A percentile compares a stretch with the other conserved stretches of the same genome.
These are phyloP conservation scores for Phyllotreta cruciferae DNA, from an alignment of 2,888 invertebrate genomes.

Conservation along the genomic window DNA sequence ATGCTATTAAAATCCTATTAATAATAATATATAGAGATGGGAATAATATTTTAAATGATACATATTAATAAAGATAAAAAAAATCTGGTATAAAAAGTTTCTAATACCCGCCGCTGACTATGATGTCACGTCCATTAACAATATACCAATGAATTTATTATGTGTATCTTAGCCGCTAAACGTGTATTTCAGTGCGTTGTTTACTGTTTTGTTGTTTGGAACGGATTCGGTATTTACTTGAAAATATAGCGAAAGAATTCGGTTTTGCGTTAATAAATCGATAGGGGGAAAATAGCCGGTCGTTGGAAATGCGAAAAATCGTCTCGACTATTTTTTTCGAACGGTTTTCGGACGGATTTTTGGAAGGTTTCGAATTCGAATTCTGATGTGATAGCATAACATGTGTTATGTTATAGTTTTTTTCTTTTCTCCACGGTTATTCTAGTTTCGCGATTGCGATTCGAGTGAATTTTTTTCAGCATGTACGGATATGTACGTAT, in stretches of 20 bases:
- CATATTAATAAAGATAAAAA: conserved; percentile 13
- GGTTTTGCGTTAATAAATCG: conserved; percentile 1
- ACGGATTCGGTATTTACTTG: too few species aligned
- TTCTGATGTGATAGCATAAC: too few species aligned
- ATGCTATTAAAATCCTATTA: too few species aligned
- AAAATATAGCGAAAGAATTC: neutral
- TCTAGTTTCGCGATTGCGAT: neutral
- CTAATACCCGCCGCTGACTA: conserved; percentile 30
- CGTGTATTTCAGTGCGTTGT: conserved; percentile 13
- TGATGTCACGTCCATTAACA: conserved; percentile 38
- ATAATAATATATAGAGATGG: too few species aligned
- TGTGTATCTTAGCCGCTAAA: conserved; percentile 5
- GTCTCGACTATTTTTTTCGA: conserved; percentile 26
- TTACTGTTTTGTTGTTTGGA: conserved; percentile 10
- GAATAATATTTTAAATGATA: neutral
- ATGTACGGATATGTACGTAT: conserved; percentile 49
- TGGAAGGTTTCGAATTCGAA: too few species aligned
- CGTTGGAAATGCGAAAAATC: conserved; percentile 19
- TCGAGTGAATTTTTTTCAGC: conserved; percentile 6
- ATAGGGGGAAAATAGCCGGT: conserved; percentile 11
- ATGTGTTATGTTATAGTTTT: neutral
- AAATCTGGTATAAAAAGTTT: neutral
- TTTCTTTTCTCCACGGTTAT: conserved; percentile 29
- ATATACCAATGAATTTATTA: conserved; percentile 34
- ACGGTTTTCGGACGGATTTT: conserved; percentile 1